These are phyloP conservation scores for Lepeophtheirus nordmannii DNA, from an alignment of 2,888 invertebrate genomes.

Conservation along the genomic window DNA sequence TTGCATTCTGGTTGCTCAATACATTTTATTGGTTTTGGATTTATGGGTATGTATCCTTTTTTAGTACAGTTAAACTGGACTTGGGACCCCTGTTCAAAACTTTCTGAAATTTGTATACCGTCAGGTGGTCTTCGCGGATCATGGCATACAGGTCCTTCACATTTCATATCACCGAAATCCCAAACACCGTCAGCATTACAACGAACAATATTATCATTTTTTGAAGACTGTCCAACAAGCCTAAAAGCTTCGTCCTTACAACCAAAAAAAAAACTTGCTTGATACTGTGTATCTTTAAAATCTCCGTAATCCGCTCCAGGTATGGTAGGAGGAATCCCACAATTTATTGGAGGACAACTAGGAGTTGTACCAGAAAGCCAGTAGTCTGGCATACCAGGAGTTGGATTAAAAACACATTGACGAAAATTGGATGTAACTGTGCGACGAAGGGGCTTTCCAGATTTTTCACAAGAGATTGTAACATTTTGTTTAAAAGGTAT, in stretches of 20 bases:
- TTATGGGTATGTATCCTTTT: constrained; percentile 80
- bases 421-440: constrained; percentile 70
- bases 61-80: constrained; percentile 65
- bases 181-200: constrained; percentile 68
- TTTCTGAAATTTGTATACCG: constrained; percentile 61
- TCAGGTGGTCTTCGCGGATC: constrained; percentile 88
- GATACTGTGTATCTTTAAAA: constrained; percentile 69
- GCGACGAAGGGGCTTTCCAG: constrained; percentile 59
- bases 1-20: constrained; percentile 83
- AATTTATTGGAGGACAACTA: constrained; percentile 71
- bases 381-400: constrained; percentile 56
- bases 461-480: constrained; percentile 59
- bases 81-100: constrained; percentile 39
- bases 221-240: constrained; percentile 74
- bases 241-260: constrained; percentile 84
- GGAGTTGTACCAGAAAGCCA: constrained; percentile 76
- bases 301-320: constrained; percentile 86
- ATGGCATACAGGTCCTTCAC: constrained; percentile 90
- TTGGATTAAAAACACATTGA: constrained; percentile 89
- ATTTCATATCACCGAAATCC: constrained; percentile 90
- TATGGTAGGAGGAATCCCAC: constrained; percentile 75
- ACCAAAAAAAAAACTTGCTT: constrained; percentile 85
- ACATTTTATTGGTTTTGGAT: constrained; percentile 75
- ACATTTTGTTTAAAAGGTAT: constrained; percentile 81
- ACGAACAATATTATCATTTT: constrained; percentile 73